phyloP scores from a whole-genome alignment of 2,888 invertebrate genomes.

The Minunthozetes semirufus region DNA sequence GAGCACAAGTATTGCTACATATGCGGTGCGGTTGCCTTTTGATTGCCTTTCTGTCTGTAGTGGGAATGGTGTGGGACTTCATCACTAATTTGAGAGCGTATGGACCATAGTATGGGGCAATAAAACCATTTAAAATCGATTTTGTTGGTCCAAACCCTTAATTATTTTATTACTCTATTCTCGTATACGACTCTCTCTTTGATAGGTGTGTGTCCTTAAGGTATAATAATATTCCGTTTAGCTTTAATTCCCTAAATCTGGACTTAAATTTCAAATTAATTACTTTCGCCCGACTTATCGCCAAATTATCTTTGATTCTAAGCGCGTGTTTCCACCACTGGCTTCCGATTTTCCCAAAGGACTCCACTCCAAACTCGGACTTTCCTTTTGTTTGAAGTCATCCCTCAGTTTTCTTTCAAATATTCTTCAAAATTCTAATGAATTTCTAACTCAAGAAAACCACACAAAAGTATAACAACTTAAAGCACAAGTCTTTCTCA shows the following conservation, averaged over 20 bases:
- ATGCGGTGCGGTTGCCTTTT: not conserved
- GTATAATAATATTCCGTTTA: slow-evolving; percentile 18
- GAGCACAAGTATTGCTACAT: not conserved
- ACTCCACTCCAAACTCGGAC: not conserved
- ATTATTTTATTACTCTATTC: slow-evolving; percentile 19
- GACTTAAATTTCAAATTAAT: not conserved
- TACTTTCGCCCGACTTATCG: not conserved
- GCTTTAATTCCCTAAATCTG: not conserved
- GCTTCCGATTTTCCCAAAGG: not conserved
- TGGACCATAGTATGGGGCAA: slow-evolving; percentile 5
- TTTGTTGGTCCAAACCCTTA: slow-evolving; percentile 14
- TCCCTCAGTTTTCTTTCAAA: not conserved
- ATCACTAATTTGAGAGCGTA: slow-evolving; percentile 12
- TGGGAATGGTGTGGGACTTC: slow-evolving; percentile 10
- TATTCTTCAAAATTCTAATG: not conserved
- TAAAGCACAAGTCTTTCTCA: too few relatives aligned
- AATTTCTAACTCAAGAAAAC: not conserved
- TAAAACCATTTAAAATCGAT: slow-evolving; percentile 31
- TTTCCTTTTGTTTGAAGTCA: not conserved
- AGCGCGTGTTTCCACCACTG: not conserved
- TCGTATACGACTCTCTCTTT: not conserved
- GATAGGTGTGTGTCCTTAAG: not conserved
- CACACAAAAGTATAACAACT: too few relatives aligned
- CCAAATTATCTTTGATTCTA: not conserved
- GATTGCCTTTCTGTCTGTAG: not conserved